These are phyloP conservation scores for Nymphalis polychloros DNA, from an alignment of 2,888 invertebrate genomes.

Conservation along the genomic window DNA sequence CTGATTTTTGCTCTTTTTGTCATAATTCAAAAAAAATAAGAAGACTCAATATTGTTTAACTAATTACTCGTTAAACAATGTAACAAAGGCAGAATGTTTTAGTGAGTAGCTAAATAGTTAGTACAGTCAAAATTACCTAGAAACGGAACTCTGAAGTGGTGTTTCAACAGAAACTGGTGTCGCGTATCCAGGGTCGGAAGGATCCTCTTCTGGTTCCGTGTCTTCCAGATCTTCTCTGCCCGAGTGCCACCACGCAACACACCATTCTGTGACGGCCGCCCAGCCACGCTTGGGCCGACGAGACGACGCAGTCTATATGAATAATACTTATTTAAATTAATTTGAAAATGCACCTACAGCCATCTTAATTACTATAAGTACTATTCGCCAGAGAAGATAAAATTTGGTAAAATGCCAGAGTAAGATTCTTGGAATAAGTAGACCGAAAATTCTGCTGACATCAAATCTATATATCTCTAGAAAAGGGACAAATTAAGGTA, in stretches of 20 bases:
- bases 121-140: slow-evolving; percentile 78
- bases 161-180: slow-evolving; percentile 93
- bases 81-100: too few relatives aligned
- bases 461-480: slow-evolving; percentile 8
- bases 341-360: not conserved
- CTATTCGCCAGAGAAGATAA: not conserved
- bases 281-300: slow-evolving; percentile 71
- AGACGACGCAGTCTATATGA: slow-evolving; percentile 48
- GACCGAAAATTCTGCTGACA: slow-evolving; percentile 18
- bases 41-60: too few relatives aligned
- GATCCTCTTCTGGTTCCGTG: slow-evolving; percentile 89
- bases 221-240: slow-evolving; percentile 91
- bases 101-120: too few relatives aligned
- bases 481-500: slow-evolving; percentile 18
- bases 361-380: too few relatives aligned
- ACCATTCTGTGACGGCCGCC: slow-evolving; percentile 86
- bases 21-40: too few relatives aligned
- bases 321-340: not conserved
- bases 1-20: too few relatives aligned
- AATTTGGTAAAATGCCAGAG: slow-evolving; percentile 21
- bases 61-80: too few relatives aligned
- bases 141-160: slow-evolving; percentile 92
- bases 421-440: not conserved
- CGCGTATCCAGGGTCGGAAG: slow-evolving; percentile 88
- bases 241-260: slow-evolving; percentile 95